Percentiles rank a stretch among this genome's conserved stretches.
Conservation (phyloP, 2,888 invertebrate species). For the Amphipoea oculea region DNA sequence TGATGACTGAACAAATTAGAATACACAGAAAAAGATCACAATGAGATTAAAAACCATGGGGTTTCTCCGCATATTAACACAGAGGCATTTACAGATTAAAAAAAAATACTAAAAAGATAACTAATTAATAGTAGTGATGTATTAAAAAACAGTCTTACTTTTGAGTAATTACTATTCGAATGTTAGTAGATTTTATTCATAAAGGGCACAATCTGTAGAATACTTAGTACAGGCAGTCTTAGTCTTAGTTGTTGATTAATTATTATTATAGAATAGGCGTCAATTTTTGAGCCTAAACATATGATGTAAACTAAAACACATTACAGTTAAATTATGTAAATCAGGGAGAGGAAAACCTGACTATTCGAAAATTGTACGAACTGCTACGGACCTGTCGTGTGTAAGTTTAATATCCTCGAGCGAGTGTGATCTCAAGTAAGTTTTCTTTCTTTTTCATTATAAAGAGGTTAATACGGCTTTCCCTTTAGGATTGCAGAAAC, state of each 20-base stretch:
- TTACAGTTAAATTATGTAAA: background rate
- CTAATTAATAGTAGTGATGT: conserved; percentile 57
- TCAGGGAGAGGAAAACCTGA: background rate
- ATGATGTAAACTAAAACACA: background rate
- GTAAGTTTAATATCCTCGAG: background rate
- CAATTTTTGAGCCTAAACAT: background rate
- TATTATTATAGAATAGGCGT: background rate
- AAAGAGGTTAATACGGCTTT: background rate
- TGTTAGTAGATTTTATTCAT: conserved; percentile 25
- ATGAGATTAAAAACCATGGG: background rate
- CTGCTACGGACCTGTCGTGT: background rate
- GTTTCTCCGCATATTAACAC: background rate
- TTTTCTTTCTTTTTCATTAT: background rate
- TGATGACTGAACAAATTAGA: background rate
- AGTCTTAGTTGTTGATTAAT: conserved; percentile 27
- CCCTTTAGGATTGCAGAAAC: conserved; percentile 11
- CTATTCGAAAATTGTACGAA: background rate
- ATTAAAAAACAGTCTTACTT: conserved; percentile 60
- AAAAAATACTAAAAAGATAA: conserved; percentile 22
- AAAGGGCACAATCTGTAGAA: background rate
- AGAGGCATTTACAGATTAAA: conserved; percentile 11
- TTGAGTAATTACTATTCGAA: conserved; percentile 51
- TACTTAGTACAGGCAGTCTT: conserved; percentile 41
- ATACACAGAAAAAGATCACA: background rate
- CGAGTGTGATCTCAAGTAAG: background rate